Conservation (phyloP, 2,888 invertebrate genomes). For the Tridacna gigas region DNA sequence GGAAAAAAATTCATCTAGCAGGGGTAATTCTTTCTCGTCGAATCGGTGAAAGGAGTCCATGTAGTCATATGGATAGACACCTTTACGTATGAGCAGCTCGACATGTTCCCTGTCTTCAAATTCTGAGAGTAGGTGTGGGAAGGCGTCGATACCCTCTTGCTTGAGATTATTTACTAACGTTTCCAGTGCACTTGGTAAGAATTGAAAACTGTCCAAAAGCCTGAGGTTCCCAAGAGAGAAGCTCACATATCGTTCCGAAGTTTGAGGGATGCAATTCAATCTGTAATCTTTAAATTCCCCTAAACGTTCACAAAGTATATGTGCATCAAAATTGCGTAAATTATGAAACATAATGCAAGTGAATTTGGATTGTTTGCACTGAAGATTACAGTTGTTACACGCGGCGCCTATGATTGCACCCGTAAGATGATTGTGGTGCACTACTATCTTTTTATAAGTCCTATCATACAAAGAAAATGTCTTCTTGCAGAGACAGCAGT, state of each 20-base stretch:
- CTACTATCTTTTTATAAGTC: conserved; percentile 21
- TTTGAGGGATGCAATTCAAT: conserved; percentile 41
- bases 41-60: conserved; percentile 25
- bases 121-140: conserved; percentile 38
- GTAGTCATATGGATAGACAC: conserved; percentile 41
- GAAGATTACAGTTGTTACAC: conserved; percentile 37
- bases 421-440: conserved; percentile 49
- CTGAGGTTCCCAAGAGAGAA: conserved; percentile 49
- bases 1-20: conserved; percentile 29
- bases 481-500: conserved; percentile 42
- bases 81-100: conserved; percentile 26
- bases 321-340: conserved; percentile 40
- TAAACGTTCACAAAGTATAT: conserved; percentile 25
- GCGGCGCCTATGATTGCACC: conserved; percentile 40
- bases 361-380: conserved; percentile 34
- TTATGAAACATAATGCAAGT: conserved; percentile 49
- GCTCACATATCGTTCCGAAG: conserved; percentile 47
- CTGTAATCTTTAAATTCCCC: conserved; percentile 37
- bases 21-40: conserved; percentile 26
- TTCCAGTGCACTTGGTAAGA: conserved; percentile 43
- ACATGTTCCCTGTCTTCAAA: neutral
- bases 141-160: conserved; percentile 46
- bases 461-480: conserved; percentile 36
- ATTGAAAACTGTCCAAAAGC: conserved; percentile 55
- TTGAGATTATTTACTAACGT: conserved; percentile 39